Percentiles rank a stretch among this genome's conserved stretches.
Evolutionary conservation across 2,797 vertebrate genomes (phyloP).

Genomic region (Aeoliscus strigatus): DNA sequence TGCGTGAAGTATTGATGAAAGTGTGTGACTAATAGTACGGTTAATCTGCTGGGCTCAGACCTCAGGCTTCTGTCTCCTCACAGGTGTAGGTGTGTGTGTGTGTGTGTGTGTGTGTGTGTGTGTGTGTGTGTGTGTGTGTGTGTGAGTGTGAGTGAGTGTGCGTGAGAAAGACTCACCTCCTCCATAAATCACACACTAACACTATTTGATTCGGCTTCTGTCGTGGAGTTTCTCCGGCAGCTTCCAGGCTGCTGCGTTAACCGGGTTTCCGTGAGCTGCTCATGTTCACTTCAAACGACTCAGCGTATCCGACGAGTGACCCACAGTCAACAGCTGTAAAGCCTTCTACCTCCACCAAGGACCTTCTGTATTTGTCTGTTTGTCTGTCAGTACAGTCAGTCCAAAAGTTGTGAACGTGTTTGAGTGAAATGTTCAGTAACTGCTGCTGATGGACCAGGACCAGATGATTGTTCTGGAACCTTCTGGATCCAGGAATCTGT

Average conservation of each 20-base stretch:
- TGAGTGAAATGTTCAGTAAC: too few relatives aligned
- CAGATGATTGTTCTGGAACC: too few relatives aligned
- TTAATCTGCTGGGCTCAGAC: constrained; percentile 47
- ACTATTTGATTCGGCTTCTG: constrained; percentile 49
- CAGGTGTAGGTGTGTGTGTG: constrained; percentile 36
- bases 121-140: constrained; percentile 20
- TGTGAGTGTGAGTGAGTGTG: too few relatives aligned
- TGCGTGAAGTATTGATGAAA: constrained; percentile 40
- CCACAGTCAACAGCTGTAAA: too few relatives aligned
- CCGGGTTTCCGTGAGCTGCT: constrained; percentile 24
- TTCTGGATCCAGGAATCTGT: too few relatives aligned
- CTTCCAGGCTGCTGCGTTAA: constrained; percentile 34
- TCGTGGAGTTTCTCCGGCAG: constrained; percentile 31
- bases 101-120: constrained; percentile 26
- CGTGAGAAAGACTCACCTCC: constrained; percentile 44
- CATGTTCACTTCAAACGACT: constrained; percentile 37
- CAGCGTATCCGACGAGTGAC: too few relatives aligned
- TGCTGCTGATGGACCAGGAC: too few relatives aligned
- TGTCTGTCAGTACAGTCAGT: too few relatives aligned
- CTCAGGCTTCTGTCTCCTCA: constrained; percentile 21
- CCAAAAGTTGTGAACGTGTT: too few relatives aligned
- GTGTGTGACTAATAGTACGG: constrained; percentile 19
- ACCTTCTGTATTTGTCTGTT: too few relatives aligned
- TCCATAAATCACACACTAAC: constrained; percentile 52
- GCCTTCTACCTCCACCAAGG: too few relatives aligned